phyloP scores from a whole-genome alignment of 2,888 invertebrate genomes.

The Micropterix aruncella region DNA sequence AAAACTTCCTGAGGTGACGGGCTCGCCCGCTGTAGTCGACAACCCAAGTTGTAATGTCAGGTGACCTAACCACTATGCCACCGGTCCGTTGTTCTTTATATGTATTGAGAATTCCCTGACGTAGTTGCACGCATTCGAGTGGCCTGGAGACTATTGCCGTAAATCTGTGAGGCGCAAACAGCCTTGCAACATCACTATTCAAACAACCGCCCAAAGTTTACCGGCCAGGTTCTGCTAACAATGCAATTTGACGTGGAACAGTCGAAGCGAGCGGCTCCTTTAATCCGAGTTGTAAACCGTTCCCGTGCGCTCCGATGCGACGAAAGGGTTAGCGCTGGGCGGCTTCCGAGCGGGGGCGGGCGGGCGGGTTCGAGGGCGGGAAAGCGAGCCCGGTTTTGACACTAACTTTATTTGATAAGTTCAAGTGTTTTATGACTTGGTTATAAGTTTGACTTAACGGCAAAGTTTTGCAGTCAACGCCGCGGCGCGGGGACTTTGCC shows the following conservation, averaged over 20 bases:
- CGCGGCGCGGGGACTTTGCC: not conserved
- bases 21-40: too few species aligned
- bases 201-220: too few species aligned
- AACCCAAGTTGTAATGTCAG: too few species aligned
- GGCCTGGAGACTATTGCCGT: too few species aligned
- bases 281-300: not conserved
- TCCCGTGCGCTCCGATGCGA: not conserved
- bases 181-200: too few species aligned
- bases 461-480: not conserved
- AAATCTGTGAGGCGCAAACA: too few species aligned
- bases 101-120: too few species aligned
- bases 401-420: conserved; percentile 12
- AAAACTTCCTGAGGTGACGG: too few species aligned
- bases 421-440: conserved; percentile 13
- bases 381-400: conserved; percentile 7
- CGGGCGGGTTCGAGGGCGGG: not conserved
- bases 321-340: not conserved
- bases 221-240: too few species aligned
- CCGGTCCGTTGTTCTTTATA: too few species aligned
- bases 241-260: not conserved
- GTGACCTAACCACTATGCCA: too few species aligned
- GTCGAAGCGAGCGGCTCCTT: not conserved
- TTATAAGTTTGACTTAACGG: conserved; percentile 8
- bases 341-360: not conserved
- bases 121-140: too few species aligned